A percentile compares a stretch with the other conserved stretches of the same genome.
Evolutionary conservation across 1,140 invertebrate species (phyloP).

Genomic region (Notospermus geniculatus): DNA sequence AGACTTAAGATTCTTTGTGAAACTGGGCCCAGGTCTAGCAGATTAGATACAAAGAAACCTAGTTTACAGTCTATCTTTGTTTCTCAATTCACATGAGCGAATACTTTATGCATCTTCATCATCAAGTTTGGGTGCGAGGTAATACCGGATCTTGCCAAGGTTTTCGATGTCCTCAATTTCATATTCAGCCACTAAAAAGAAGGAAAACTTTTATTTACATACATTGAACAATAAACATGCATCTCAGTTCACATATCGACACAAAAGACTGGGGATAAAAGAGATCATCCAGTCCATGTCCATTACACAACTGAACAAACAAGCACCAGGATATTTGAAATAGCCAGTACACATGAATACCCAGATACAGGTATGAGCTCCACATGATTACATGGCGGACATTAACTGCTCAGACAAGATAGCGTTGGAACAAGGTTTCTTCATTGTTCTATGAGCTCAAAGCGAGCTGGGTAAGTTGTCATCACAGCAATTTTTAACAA

Average conservation of each 20-base stretch:
- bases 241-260: too few species aligned
- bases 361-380: too few species aligned
- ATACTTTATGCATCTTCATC: slow-evolving; percentile 69
- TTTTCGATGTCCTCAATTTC: slow-evolving; percentile 86
- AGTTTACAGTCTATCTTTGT: background rate
- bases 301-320: too few species aligned
- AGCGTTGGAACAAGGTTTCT: background rate
- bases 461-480: slow-evolving; percentile 1
- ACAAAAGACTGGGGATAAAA: too few species aligned
- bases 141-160: slow-evolving; percentile 94
- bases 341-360: too few species aligned
- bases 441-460: background rate
- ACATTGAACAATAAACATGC: too few species aligned
- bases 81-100: background rate
- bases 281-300: too few species aligned
- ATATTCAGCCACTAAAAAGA: slow-evolving; percentile 84
- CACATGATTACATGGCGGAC: too few species aligned
- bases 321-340: too few species aligned
- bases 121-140: slow-evolving; percentile 98
- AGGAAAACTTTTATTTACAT: slow-evolving; percentile 22
- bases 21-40: too few species aligned
- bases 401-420: background rate
- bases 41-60: too few species aligned
- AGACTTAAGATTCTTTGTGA: too few species aligned
- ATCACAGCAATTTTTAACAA: background rate